Evolutionary conservation across 1,140 invertebrate genomes (phyloP).

Genomic region (Vollenhovia emeryi): DNA sequence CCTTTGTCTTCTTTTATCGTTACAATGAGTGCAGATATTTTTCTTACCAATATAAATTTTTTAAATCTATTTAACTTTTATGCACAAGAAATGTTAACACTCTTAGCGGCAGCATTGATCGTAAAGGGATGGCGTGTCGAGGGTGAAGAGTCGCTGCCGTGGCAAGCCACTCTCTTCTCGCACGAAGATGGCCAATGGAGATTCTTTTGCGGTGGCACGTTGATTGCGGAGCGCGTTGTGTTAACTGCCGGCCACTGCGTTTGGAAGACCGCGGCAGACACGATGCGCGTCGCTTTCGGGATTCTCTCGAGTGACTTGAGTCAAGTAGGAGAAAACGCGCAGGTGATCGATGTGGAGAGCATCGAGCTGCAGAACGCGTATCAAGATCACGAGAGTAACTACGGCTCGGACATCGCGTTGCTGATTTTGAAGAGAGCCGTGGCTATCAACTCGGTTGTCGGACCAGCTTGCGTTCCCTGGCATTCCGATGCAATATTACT

Average conservation of each 20-base stretch:
- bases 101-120: constrained; percentile 77
- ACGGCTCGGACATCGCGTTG: constrained; percentile 84
- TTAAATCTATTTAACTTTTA: background rate
- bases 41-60: background rate
- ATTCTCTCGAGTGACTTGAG: constrained; percentile 79
- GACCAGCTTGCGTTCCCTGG: constrained; percentile 83
- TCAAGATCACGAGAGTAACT: constrained; percentile 83
- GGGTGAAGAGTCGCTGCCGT: constrained; percentile 75
- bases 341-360: constrained; percentile 75
- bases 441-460: constrained; percentile 72
- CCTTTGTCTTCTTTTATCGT: background rate
- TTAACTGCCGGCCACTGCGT: constrained; percentile 84
- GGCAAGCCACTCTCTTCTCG: constrained; percentile 82
- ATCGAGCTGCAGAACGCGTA: constrained; percentile 80
- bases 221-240: constrained; percentile 80
- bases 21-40: background rate
- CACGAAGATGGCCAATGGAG: constrained; percentile 78
- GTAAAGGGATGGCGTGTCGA: constrained; percentile 77
- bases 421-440: constrained; percentile 77
- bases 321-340: constrained; percentile 71
- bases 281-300: constrained; percentile 78
- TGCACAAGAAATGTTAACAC: background rate
- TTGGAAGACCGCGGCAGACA: constrained; percentile 78
- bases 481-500: constrained; percentile 54
- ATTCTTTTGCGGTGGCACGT: constrained; percentile 83